Conservation (phyloP, 2,797 vertebrate species). For the Natrix natrix region DNA sequence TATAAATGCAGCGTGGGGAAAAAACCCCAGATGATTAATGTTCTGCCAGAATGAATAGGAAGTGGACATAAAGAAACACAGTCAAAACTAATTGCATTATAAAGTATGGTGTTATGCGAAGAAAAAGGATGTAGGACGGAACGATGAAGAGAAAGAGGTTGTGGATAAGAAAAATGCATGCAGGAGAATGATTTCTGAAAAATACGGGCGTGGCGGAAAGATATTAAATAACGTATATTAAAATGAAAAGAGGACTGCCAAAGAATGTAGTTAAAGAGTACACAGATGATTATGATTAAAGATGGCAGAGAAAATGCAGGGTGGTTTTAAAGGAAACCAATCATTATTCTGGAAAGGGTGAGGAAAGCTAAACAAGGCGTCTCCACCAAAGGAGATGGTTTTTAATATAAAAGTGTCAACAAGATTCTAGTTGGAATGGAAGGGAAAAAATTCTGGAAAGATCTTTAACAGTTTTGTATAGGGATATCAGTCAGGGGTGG, state of each 20-base stretch:
- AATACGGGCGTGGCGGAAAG: not conserved
- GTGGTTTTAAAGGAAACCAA: not conserved
- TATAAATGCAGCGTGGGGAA: not conserved
- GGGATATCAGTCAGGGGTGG: not conserved
- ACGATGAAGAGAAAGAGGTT: not conserved
- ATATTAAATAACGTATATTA: not conserved
- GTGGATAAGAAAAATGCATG: not conserved
- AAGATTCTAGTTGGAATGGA: not conserved
- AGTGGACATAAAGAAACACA: not conserved
- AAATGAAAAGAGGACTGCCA: not conserved
- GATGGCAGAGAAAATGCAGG: not conserved
- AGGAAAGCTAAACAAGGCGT: not conserved
- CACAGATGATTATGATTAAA: not conserved
- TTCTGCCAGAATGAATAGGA: not conserved
- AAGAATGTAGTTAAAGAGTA: not conserved
- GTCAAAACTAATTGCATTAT: not conserved
- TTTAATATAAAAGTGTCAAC: not conserved
- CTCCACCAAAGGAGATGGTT: not conserved
- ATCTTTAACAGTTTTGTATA: not conserved
- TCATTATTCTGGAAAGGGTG: not conserved
- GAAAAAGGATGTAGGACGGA: not conserved
- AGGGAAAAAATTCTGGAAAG: not conserved
- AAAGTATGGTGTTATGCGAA: not conserved
- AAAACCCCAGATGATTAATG: not conserved
- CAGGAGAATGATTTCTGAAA: not conserved